Percentiles rank a stretch among this genome's conserved stretches.
Conservation (phyloP, 2,113 vertebrate species). For the Proteles cristata region DNA sequence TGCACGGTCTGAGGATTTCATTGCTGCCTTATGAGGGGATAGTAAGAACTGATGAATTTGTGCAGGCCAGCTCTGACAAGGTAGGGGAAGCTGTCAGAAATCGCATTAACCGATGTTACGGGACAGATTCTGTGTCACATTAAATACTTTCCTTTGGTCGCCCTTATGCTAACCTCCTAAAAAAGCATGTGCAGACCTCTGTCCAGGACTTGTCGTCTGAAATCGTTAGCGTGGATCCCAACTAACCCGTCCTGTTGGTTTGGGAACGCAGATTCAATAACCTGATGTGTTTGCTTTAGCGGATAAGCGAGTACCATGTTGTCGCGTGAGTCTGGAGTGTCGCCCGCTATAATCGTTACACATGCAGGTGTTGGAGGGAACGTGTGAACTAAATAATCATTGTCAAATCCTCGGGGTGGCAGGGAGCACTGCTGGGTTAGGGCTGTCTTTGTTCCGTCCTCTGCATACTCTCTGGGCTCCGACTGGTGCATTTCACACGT, state of each 20-base stretch:
- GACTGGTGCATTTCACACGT: background rate
- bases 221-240: background rate
- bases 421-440: background rate
- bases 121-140: background rate
- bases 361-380: background rate
- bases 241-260: background rate
- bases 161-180: background rate
- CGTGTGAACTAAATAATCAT: background rate
- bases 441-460: background rate
- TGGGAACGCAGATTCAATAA: background rate
- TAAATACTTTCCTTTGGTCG: slow-evolving; percentile 20
- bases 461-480: background rate
- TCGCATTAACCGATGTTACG: background rate
- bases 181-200: background rate
- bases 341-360: background rate
- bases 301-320: background rate
- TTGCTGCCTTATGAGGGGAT: background rate
- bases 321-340: background rate
- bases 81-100: background rate
- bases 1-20: background rate
- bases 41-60: background rate
- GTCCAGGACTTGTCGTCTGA: background rate
- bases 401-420: background rate
- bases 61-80: background rate
- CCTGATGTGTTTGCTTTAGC: background rate